Evolutionary conservation across 2,797 vertebrate genomes (phyloP).

Genomic region (Coregonus sp.): DNA sequence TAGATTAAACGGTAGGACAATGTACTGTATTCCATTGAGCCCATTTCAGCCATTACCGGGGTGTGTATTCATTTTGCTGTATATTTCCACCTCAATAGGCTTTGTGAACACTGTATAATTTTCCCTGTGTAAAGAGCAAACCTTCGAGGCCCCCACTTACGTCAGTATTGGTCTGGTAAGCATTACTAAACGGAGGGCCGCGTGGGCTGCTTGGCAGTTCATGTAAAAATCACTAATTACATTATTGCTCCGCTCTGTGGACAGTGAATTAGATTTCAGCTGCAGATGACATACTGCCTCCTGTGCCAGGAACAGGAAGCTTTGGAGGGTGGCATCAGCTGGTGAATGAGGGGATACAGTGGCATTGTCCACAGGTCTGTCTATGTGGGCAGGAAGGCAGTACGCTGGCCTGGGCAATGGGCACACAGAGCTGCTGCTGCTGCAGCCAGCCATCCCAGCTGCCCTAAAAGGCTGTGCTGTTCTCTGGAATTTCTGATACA

Average conservation of each 20-base stretch:
- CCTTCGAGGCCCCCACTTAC: constrained; percentile 32
- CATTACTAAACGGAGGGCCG: constrained; percentile 62
- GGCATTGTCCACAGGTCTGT: constrained; percentile 56
- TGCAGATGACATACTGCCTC: constrained; percentile 54
- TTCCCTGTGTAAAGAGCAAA: constrained; percentile 31
- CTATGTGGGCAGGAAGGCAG: constrained; percentile 47
- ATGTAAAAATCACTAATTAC: constrained; percentile 57
- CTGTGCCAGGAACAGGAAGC: constrained; percentile 53
- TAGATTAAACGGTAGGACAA: too few species aligned
- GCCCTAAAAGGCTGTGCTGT: constrained; percentile 59
- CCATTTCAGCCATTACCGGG: too few species aligned
- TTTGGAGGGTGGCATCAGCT: constrained; percentile 40
- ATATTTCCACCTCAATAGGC: constrained; percentile 42
- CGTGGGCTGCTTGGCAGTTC: constrained; percentile 58
- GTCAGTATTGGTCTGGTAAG: constrained; percentile 65
- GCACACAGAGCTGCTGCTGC: constrained; percentile 25
- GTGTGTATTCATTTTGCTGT: neutral
- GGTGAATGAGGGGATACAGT: constrained; percentile 58
- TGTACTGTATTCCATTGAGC: too few species aligned
- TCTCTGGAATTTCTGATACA: constrained; percentile 50
- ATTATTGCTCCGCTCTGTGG: constrained; percentile 47
- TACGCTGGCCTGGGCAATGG: constrained; percentile 36
- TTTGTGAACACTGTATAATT: constrained; percentile 36
- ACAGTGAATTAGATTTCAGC: constrained; percentile 53
- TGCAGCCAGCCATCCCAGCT: constrained; percentile 26